These are phyloP conservation scores for Chaetorhynchus papuensis DNA, from an alignment of 2,113 vertebrate species.

Conservation along the genomic window DNA sequence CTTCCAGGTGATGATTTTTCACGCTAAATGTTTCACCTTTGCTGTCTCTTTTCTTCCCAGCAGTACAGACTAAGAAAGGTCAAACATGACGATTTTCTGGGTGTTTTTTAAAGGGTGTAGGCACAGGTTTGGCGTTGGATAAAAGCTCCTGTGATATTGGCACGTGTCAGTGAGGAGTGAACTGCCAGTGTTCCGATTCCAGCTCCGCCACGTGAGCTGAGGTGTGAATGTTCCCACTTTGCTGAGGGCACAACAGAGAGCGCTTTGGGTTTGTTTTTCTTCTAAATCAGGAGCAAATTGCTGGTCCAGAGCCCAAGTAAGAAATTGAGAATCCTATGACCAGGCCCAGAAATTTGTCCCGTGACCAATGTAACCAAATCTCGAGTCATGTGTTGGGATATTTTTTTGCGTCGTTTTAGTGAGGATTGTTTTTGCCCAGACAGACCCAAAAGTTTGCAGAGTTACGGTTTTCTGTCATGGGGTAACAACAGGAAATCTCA, in stretches of 20 bases:
- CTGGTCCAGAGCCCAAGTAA: not conserved
- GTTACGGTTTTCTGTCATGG: not conserved
- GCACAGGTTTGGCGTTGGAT: not conserved
- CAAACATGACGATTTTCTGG: not conserved
- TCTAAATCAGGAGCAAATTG: not conserved
- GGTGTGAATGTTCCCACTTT: not conserved
- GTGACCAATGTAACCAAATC: not conserved
- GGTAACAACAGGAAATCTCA: not conserved
- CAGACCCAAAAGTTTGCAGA: not conserved
- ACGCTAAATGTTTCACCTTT: not conserved
- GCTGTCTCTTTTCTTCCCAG: not conserved
- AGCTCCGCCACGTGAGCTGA: not conserved
- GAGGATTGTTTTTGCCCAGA: not conserved
- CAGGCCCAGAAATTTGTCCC: not conserved
- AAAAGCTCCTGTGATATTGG: not conserved
- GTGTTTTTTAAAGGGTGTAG: not conserved
- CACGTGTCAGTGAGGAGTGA: fast-evolving
- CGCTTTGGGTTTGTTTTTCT: not conserved
- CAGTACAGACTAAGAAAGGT: not conserved
- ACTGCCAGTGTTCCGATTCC: not conserved
- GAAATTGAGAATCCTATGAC: not conserved
- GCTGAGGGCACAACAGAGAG: not conserved
- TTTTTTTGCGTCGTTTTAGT: not conserved
- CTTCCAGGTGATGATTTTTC: not conserved
- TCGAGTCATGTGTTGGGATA: not conserved